Conservation (phyloP, 2,797 vertebrate genomes). For the Amazona ochrocephala region DNA sequence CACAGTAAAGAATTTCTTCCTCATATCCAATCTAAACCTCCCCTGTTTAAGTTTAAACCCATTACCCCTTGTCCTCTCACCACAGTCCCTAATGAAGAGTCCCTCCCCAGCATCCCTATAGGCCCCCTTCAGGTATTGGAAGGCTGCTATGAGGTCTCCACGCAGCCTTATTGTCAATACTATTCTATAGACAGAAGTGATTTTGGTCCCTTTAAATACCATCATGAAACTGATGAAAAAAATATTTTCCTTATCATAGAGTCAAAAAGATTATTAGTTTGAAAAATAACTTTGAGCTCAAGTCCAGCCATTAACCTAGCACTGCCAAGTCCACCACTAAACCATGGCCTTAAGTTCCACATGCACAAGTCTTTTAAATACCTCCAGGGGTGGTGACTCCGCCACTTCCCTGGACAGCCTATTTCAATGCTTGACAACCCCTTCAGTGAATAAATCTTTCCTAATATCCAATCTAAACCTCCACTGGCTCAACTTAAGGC, state of each 20-base stretch:
- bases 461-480: background rate
- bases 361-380: background rate
- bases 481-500: rapidly evolving
- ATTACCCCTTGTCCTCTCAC: too few species aligned
- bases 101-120: too few species aligned
- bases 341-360: background rate
- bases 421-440: background rate
- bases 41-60: too few species aligned
- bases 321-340: background rate
- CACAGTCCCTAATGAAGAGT: too few species aligned
- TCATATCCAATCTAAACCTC: too few species aligned
- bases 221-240: background rate
- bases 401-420: background rate
- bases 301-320: background rate
- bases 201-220: background rate
- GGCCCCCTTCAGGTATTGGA: too few species aligned
- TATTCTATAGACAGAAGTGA: background rate
- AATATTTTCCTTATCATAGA: background rate
- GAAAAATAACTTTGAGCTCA: background rate
- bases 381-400: background rate
- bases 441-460: background rate
- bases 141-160: too few species aligned
- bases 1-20: too few species aligned
- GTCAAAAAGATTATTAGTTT: background rate
- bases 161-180: background rate